phyloP scores from a whole-genome alignment of 2,888 invertebrate species.

The Ophion ventricosus region DNA sequence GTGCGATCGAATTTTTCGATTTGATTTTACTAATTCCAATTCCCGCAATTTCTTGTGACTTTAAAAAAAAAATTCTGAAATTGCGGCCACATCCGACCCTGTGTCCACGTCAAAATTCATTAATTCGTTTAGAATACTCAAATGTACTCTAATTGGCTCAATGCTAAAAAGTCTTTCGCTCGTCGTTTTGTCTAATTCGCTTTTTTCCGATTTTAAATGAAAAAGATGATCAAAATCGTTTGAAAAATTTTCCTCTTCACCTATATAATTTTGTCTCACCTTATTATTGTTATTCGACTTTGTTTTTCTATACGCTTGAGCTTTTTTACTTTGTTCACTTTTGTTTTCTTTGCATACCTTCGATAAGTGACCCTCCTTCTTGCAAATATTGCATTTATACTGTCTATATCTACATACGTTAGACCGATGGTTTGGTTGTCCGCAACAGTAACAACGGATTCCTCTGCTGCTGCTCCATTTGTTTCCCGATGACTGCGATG shows the following conservation, averaged over 20 bases:
- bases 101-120: conserved; percentile 9
- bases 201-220: conserved; percentile 21
- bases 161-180: conserved; percentile 10
- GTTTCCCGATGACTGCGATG: conserved; percentile 9
- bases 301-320: conserved; percentile 25
- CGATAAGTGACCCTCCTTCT: conserved; percentile 39
- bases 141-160: not conserved
- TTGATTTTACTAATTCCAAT: not conserved
- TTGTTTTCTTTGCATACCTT: conserved; percentile 42
- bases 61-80: conserved; percentile 19
- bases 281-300: conserved; percentile 13
- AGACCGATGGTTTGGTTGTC: conserved; percentile 1
- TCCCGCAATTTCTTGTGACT: not conserved
- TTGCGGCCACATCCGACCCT: not conserved
- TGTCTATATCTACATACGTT: conserved; percentile 40
- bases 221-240: conserved; percentile 35
- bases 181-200: not conserved
- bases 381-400: conserved; percentile 44
- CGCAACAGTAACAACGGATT: conserved; percentile 42
- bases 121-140: not conserved
- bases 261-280: conserved; percentile 17
- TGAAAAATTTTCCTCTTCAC: not conserved
- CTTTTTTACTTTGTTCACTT: conserved; percentile 30
- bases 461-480: not conserved
- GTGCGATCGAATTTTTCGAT: conserved; percentile 25